phyloP scores from a whole-genome alignment of 2,797 vertebrate species.

The Betta splendens region DNA sequence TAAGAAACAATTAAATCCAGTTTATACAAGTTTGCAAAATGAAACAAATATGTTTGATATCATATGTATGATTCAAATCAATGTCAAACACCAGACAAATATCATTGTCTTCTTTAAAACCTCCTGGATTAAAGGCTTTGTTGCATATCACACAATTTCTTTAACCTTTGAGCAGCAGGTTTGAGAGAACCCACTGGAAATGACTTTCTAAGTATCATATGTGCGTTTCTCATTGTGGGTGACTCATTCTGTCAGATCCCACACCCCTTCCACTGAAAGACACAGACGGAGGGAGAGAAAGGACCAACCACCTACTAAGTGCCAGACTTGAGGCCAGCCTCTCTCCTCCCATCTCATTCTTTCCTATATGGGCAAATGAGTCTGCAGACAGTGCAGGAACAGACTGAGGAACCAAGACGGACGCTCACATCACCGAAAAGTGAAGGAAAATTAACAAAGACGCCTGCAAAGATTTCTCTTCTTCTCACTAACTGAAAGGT shows the following conservation, averaged over 20 bases:
- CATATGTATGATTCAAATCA: too few relatives aligned
- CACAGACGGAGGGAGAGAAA: conserved; percentile 3
- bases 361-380: conserved; percentile 69
- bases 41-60: too few relatives aligned
- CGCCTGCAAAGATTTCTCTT: too few relatives aligned
- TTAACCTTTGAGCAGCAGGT: background rate
- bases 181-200: conserved; percentile 22
- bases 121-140: too few relatives aligned
- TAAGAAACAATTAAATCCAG: too few relatives aligned
- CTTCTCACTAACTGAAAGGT: too few relatives aligned
- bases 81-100: too few relatives aligned
- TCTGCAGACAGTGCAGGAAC: conserved; percentile 47
- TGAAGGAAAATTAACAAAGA: background rate
- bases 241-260: conserved; percentile 67
- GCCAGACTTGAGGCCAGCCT: conserved; percentile 70
- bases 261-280: conserved; percentile 32
- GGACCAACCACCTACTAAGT: conserved; percentile 47
- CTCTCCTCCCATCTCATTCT: conserved; percentile 75
- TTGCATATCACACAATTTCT: too few relatives aligned
- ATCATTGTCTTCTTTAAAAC: too few relatives aligned
- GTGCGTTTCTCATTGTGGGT: conserved; percentile 44
- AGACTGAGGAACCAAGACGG: conserved; percentile 16
- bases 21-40: too few relatives aligned
- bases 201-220: conserved; percentile 14
- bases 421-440: conserved; percentile 11